Conservation (phyloP, 2,888 invertebrate genomes). For the Panzeria rudis region DNA sequence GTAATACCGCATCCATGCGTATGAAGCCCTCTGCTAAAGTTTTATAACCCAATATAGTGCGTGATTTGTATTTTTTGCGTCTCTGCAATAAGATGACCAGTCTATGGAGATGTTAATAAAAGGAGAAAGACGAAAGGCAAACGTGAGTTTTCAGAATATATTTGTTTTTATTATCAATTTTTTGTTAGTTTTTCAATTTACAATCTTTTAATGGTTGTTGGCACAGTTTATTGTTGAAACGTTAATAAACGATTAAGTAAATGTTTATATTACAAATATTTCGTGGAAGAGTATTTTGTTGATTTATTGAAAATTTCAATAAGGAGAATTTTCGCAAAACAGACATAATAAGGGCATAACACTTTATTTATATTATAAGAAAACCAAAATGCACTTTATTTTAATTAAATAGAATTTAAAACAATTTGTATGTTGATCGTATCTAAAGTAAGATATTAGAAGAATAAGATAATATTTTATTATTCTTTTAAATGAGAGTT, state of each 20-base stretch:
- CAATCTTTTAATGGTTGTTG: neutral
- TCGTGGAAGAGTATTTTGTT: no score
- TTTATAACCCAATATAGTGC: slow-evolving; percentile 99
- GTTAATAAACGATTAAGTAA: neutral
- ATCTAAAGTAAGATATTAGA: no score
- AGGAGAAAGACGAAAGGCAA: slow-evolving; percentile 71
- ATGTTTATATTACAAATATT: no score
- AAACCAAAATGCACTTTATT: neutral
- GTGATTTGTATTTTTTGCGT: slow-evolving; percentile 98
- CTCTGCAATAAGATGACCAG: slow-evolving; percentile 97
- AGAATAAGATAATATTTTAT: no score
- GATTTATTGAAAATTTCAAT: no score
- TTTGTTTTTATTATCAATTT: slow-evolving; percentile 25
- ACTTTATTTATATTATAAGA: neutral
- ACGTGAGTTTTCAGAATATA: slow-evolving; percentile 44
- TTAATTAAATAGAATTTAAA: no score
- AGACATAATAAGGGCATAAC: no score
- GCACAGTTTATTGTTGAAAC: slow-evolving; percentile 4
- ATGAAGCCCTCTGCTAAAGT: slow-evolving; percentile 98
- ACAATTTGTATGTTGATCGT: no score
- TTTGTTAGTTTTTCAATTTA: neutral
- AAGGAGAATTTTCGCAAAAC: no score
- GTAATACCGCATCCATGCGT: slow-evolving; percentile 97
- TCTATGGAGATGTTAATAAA: slow-evolving; percentile 80
- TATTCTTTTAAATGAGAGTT: no score